Conservation (phyloP, 2,888 invertebrate species). For the Ditula angustiorana region DNA sequence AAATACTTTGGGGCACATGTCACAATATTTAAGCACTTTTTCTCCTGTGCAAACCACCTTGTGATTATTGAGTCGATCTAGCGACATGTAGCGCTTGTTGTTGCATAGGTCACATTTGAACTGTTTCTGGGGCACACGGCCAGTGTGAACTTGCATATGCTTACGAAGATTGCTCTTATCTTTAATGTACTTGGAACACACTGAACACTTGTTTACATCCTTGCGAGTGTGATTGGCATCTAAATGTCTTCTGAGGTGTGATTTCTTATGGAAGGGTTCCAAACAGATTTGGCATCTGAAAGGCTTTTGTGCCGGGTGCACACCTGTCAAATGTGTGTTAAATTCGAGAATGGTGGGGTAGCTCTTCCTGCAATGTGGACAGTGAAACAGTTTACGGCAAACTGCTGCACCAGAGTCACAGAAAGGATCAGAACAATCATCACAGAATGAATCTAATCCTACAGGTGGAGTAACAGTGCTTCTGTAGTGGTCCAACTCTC, state of each 20-base stretch:
- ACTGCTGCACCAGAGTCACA: slow-evolving; percentile 78
- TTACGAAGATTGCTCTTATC: slow-evolving; percentile 84
- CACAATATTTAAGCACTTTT: slow-evolving; percentile 81
- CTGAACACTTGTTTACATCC: slow-evolving; percentile 84
- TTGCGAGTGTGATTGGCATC: slow-evolving; percentile 81
- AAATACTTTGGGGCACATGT: slow-evolving; percentile 85
- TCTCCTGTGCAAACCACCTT: slow-evolving; percentile 83
- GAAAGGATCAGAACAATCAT: slow-evolving; percentile 83
- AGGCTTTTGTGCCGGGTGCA: slow-evolving; percentile 82
- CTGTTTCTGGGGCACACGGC: slow-evolving; percentile 82
- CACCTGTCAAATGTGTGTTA: slow-evolving; percentile 81
- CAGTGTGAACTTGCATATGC: slow-evolving; percentile 85
- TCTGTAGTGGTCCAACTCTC: slow-evolving; percentile 69
- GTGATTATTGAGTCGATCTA: slow-evolving; percentile 82
- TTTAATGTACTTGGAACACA: slow-evolving; percentile 84
- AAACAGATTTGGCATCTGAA: slow-evolving; percentile 84
- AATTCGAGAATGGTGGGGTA: slow-evolving; percentile 83
- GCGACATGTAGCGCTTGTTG: slow-evolving; percentile 83
- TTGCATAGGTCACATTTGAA: slow-evolving; percentile 84
- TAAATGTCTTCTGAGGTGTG: slow-evolving; percentile 80
- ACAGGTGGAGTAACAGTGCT: slow-evolving; percentile 73
- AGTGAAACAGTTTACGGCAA: slow-evolving; percentile 82
- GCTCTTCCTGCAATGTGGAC: slow-evolving; percentile 84
- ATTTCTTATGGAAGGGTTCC: slow-evolving; percentile 82
- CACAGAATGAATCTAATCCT: slow-evolving; percentile 79